phyloP scores from a whole-genome alignment of 2,797 vertebrate genomes.

The Poecilia wingei region DNA sequence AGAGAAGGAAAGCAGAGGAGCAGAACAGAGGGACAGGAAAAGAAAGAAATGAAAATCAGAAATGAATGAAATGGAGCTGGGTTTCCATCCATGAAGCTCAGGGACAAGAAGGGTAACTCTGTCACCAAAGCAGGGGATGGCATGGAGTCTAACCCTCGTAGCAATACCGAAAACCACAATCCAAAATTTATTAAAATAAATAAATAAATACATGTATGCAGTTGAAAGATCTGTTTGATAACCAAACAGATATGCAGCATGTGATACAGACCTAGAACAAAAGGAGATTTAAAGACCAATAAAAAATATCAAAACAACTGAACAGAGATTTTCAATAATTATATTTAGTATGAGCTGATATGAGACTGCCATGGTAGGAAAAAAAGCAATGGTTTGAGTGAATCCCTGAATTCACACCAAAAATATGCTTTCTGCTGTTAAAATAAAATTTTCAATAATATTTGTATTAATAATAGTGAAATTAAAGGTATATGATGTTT shows the following conservation, averaged over 20 bases:
- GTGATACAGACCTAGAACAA: constrained; percentile 2
- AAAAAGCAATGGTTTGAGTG: background rate
- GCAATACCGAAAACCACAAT: constrained; percentile 11
- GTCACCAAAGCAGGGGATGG: constrained; percentile 64
- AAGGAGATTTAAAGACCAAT: background rate
- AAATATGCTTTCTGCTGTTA: background rate
- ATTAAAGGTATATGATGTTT: no score
- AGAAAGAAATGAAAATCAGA: constrained; percentile 89
- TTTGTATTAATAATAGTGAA: background rate
- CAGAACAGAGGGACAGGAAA: constrained; percentile 87
- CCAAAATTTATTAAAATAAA: constrained; percentile 8
- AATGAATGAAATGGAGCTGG: constrained; percentile 89
- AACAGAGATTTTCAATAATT: background rate
- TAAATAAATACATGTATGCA: constrained; percentile 31
- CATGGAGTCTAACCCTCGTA: constrained; percentile 36
- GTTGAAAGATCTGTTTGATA: constrained; percentile 18
- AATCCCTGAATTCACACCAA: background rate
- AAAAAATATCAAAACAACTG: background rate
- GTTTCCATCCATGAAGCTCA: constrained; percentile 80
- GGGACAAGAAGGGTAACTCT: constrained; percentile 44
- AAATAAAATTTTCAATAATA: background rate
- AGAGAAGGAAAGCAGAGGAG: constrained; percentile 70
- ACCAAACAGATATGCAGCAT: constrained; percentile 4
- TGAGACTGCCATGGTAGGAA: no score
- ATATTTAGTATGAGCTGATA: background rate